Evolutionary conservation across 2,113 vertebrate species (phyloP).

Genomic region (Hiodon tergisus): DNA sequence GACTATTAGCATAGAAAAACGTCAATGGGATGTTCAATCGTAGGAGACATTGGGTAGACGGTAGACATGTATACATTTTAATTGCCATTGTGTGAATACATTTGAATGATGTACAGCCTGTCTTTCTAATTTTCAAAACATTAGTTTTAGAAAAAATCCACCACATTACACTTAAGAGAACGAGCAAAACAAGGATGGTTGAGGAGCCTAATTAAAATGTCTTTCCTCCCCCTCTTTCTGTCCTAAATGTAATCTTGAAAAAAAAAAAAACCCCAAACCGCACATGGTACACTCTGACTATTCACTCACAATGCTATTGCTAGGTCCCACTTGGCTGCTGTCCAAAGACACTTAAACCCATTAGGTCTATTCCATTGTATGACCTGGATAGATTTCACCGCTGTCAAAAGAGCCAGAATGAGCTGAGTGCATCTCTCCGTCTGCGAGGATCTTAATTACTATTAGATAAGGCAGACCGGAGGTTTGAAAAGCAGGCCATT

Average conservation of each 20-base stretch:
- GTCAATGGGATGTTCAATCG: too few species aligned
- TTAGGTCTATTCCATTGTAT: conserved; percentile 57
- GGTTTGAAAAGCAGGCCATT: background rate
- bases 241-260: conserved; percentile 44
- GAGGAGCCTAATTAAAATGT: conserved; percentile 38
- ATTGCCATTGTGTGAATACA: too few species aligned
- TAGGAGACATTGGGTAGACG: too few species aligned
- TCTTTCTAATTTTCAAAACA: too few species aligned
- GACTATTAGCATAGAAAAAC: too few species aligned
- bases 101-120: too few species aligned
- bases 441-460: conserved; percentile 32
- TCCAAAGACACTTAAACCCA: conserved; percentile 56
- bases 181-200: background rate
- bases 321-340: conserved; percentile 50
- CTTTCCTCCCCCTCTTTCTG: background rate
- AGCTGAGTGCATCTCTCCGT: conserved; percentile 49
- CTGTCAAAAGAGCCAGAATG: conserved; percentile 44
- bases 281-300: conserved; percentile 32
- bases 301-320: conserved; percentile 42
- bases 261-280: conserved; percentile 30
- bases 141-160: too few species aligned
- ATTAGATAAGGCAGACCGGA: background rate
- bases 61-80: too few species aligned
- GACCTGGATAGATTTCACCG: conserved; percentile 57
- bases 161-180: background rate